Conservation (phyloP, 2,888 invertebrate species). For the Orthosia cruda region DNA sequence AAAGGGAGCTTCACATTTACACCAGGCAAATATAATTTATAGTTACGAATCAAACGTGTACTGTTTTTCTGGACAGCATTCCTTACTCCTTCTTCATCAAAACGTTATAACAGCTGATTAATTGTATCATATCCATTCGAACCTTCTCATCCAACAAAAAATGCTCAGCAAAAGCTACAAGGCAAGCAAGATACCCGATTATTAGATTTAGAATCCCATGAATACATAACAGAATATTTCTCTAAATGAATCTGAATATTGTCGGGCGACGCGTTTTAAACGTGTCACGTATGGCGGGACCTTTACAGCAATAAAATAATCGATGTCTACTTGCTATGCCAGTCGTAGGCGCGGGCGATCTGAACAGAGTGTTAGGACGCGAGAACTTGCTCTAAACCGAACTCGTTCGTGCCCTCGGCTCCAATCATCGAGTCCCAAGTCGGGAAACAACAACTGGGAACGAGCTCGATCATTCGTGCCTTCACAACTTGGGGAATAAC, state of each 20-base stretch:
- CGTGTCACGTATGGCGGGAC: slow-evolving; percentile 43
- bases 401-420: slow-evolving; percentile 75
- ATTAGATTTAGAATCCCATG: slow-evolving; percentile 39
- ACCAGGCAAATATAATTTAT: not conserved
- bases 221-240: slow-evolving; percentile 32
- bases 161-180: slow-evolving; percentile 1
- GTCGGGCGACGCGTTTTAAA: slow-evolving; percentile 8
- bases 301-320: slow-evolving; percentile 63
- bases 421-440: slow-evolving; percentile 80
- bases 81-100: not conserved
- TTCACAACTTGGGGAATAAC: slow-evolving; percentile 87
- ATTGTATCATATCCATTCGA: not conserved
- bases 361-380: slow-evolving; percentile 62
- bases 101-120: not conserved
- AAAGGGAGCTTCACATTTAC: not conserved
- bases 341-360: slow-evolving; percentile 40
- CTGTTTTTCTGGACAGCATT: not conserved
- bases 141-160: slow-evolving; percentile 7
- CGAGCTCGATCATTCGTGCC: slow-evolving; percentile 87
- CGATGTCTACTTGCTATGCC: slow-evolving; percentile 58
- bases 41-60: not conserved
- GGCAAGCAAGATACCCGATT: slow-evolving; percentile 2
- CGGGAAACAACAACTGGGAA: slow-evolving; percentile 84
- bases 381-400: slow-evolving; percentile 72
- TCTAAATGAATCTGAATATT: slow-evolving; percentile 22